Evolutionary conservation across 2,888 invertebrate species (phyloP).

Genomic region (Dilophus febrilis): DNA sequence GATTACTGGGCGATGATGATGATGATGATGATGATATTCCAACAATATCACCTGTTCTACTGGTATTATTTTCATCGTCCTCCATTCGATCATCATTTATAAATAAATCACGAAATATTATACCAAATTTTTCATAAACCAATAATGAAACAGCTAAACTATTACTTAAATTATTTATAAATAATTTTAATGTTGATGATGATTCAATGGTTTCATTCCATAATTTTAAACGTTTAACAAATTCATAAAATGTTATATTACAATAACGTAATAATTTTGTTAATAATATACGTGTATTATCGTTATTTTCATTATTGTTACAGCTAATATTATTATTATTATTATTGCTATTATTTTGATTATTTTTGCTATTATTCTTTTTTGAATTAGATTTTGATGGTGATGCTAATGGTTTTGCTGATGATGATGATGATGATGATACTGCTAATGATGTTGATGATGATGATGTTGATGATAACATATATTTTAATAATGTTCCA

Average conservation of each 20-base stretch:
- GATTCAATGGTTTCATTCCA: conserved; percentile 92
- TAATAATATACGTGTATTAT: conserved; percentile 60
- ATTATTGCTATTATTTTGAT: no score
- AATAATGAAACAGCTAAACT: conserved; percentile 88
- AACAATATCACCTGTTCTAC: no score
- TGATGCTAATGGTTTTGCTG: no score
- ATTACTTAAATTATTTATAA: conserved; percentile 68
- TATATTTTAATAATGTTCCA: no score
- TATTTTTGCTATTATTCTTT: conserved; percentile 33
- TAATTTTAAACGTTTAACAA: conserved; percentile 83
- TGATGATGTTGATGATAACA: no score
- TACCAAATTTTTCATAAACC: conserved; percentile 82
- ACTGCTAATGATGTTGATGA: no score
- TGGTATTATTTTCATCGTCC: no score
- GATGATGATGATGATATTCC: no score
- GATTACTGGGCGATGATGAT: no score
- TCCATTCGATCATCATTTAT: conserved; percentile 32
- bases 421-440: no score
- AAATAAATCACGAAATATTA: conserved; percentile 77
- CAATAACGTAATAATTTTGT: conserved; percentile 77
- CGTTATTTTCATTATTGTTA: background rate
- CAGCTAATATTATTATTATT: background rate
- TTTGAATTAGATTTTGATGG: no score
- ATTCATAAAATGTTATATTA: conserved; percentile 80
- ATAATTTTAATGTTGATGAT: conserved; percentile 62